phyloP scores from a whole-genome alignment of 1,140 invertebrate genomes.

The Apis dorsata region DNA sequence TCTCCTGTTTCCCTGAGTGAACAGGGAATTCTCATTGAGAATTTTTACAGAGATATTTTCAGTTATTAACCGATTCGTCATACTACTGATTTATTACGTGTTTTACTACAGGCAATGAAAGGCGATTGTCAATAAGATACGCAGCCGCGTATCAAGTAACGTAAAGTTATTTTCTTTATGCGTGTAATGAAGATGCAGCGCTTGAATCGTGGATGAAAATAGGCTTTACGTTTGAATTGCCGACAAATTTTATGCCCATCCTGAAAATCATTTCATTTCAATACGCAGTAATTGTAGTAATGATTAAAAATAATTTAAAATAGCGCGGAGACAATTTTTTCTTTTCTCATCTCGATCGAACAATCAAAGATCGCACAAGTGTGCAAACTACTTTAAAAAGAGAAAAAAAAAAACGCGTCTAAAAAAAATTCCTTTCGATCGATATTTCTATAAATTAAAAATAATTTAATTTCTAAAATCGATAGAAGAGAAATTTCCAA shows the following conservation, averaged over 20 bases:
- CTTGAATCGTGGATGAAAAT: background rate
- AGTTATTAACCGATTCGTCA: conserved; percentile 1
- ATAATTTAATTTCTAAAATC: too few species aligned
- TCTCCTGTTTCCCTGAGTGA: background rate
- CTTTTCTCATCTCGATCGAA: too few species aligned
- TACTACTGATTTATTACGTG: background rate
- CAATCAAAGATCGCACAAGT: too few species aligned
- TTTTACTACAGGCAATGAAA: conserved; percentile 14
- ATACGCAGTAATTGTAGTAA: too few species aligned
- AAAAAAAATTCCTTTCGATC: too few species aligned
- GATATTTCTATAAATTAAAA: too few species aligned
- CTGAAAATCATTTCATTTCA: too few species aligned
- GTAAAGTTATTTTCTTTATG: background rate
- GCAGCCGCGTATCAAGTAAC: background rate
- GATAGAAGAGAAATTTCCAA: too few species aligned
- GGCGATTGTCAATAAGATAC: background rate
- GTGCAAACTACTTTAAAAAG: too few species aligned
- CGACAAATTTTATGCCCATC: background rate
- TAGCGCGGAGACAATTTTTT: too few species aligned
- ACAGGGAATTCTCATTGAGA: background rate
- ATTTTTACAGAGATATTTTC: background rate
- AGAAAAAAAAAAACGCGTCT: too few species aligned
- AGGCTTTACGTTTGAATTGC: background rate
- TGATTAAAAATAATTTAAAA: too few species aligned
- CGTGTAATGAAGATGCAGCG: background rate